Conservation (phyloP, 2,797 vertebrate species). For the Arremon brunneinucha region DNA sequence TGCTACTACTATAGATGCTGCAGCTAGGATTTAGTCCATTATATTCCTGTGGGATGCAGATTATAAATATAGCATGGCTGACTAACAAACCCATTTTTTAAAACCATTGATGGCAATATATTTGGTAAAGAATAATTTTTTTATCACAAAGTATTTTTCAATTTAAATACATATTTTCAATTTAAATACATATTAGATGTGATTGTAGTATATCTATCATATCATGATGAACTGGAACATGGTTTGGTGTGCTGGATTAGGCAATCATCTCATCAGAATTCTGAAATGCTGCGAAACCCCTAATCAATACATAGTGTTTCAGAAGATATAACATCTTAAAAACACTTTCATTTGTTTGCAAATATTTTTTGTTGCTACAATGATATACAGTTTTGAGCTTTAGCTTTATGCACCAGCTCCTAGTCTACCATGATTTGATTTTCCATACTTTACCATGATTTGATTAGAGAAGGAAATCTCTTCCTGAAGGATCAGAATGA, state of each 20-base stretch:
- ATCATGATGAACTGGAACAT: background rate
- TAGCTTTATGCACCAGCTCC: background rate
- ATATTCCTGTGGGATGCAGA: background rate
- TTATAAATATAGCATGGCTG: background rate
- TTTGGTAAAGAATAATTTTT: background rate
- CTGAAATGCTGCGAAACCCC: background rate
- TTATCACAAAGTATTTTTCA: background rate
- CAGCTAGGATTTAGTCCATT: background rate
- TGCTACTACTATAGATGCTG: background rate
- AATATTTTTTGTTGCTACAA: background rate
- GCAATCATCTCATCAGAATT: background rate
- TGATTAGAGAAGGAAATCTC: background rate
- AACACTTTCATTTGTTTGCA: background rate
- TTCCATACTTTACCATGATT: background rate
- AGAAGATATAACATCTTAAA: background rate
- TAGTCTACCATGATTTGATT: background rate
- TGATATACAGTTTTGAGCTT: background rate
- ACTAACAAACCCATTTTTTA: background rate
- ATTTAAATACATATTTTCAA: background rate
- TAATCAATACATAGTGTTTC: background rate
- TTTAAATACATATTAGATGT: background rate
- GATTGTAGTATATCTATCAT: background rate
- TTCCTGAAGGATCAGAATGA: background rate
- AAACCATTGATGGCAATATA: background rate
- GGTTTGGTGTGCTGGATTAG: background rate